phyloP scores from a whole-genome alignment of 2,888 invertebrate species.

The Cephus runcator region DNA sequence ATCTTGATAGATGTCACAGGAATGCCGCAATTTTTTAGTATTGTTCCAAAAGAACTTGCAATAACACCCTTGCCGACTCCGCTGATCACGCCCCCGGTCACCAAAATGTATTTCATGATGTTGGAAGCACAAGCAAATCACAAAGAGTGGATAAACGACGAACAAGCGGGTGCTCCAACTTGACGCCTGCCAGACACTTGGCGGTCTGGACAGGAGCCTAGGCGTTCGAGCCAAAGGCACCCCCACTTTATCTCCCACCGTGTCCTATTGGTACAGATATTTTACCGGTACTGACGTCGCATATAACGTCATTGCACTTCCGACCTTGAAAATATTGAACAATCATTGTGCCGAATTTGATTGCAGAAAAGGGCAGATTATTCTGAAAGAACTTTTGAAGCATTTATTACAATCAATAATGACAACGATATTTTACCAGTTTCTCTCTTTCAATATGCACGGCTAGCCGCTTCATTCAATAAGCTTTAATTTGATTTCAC shows the following conservation, averaged over 20 bases:
- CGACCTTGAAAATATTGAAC: constrained; percentile 18
- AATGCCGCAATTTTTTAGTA: constrained; percentile 94
- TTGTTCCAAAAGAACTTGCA: constrained; percentile 94
- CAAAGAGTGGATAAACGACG: background rate
- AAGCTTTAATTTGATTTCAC: background rate
- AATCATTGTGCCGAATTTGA: background rate
- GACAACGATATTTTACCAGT: background rate
- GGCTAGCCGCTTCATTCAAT: background rate
- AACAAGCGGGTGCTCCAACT: background rate
- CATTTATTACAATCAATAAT: background rate
- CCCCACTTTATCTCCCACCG: background rate
- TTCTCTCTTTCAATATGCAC: background rate
- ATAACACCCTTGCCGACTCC: constrained; percentile 98
- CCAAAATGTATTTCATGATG: constrained; percentile 95
- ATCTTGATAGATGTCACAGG: constrained; percentile 99
- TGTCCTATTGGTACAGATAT: constrained; percentile 12
- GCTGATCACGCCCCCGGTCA: constrained; percentile 99
- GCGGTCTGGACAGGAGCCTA: constrained; percentile 31
- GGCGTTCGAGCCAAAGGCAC: constrained; percentile 14
- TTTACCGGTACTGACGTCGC: constrained; percentile 11
- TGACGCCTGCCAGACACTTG: constrained; percentile 31
- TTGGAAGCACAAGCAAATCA: background rate
- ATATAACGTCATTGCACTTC: constrained; percentile 7
- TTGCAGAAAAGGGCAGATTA: background rate
- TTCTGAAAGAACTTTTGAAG: background rate